Evolutionary conservation across 2,888 invertebrate species (phyloP), one percentile per base, ranked within the genome.

Genomic region (Cephus pulcher): DNA sequence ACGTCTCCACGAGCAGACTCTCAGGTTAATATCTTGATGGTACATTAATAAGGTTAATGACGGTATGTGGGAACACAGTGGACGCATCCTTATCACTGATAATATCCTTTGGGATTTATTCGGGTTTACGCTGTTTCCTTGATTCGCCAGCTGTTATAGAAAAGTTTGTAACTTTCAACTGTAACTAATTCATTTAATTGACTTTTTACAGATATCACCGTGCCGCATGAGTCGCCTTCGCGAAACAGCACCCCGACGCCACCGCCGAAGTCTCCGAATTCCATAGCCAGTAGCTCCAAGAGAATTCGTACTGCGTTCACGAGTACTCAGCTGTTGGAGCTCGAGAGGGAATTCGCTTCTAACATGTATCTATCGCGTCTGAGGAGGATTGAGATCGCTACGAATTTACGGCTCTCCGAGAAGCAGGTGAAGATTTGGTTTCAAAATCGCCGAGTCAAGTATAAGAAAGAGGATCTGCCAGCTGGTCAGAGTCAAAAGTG

Each of bases 401-500:
- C 97, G 37, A 95, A 96, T 83, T 92, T 98, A 80, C 94, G 96
- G 76, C 92, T 98, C 0, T 97, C 97, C 0, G 98, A 98, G 92
- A 98, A 98, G 89, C 98, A 98, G 93, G 98, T 98, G 82, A 98
- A 97, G 91, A 97, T 97, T 84, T 97, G 98, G 98, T 98, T 98
- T 92, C 97, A 98, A 91, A 98, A 98, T 91, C 94, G 98, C 11
- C 94, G 98, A 3, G 98, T 98, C 0, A 98, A 98, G 91, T 94
- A 97, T 92, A 98, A 98, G 93, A 98, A 98, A 88, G 97, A 97
- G 84, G 96, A 96, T 87, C 92, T 94, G 11, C 95, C 95, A 1
- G 78, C 88, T 1, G 89, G 90, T 0, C 89, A 89, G 75, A 90
- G 78, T 32, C 88, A 84, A 32, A 93, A 93, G 83, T 94, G 94